Conservation (phyloP, 2,797 vertebrate genomes). For the Vespertilio murinus region DNA sequence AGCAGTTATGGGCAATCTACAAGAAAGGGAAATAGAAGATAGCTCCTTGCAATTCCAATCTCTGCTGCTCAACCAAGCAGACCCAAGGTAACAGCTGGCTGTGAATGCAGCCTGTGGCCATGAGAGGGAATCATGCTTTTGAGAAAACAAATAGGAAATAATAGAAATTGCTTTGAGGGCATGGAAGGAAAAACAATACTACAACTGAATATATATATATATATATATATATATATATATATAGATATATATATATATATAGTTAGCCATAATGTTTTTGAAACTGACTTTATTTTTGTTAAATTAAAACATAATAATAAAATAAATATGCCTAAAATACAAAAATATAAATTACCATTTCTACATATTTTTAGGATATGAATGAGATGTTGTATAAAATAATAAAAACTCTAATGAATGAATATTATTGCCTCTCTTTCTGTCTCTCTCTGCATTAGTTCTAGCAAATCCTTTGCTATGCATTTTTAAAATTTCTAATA, state of each 20-base stretch:
- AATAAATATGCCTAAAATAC: neutral
- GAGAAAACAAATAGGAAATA: slow-evolving; percentile 20
- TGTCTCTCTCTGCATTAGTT: neutral
- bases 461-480: slow-evolving; percentile 48
- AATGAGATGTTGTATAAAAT: slow-evolving; percentile 33
- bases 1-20: neutral
- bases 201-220: neutral
- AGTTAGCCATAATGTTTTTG: neutral
- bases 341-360: neutral
- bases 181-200: slow-evolving; percentile 9
- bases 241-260: neutral
- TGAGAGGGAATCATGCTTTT: neutral
- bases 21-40: neutral
- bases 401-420: slow-evolving; percentile 54
- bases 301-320: slow-evolving; percentile 28
- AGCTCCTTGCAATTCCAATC: slow-evolving; percentile 1
- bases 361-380: slow-evolving; percentile 10
- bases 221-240: neutral
- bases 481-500: slow-evolving; percentile 58
- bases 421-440: slow-evolving; percentile 26
- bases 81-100: neutral
- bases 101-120: slow-evolving; percentile 14
- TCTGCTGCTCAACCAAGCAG: neutral
- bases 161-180: slow-evolving; percentile 39
- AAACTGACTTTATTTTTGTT: neutral